phyloP scores from a whole-genome alignment of 1,140 invertebrate genomes.

The Drosophila funebris region DNA sequence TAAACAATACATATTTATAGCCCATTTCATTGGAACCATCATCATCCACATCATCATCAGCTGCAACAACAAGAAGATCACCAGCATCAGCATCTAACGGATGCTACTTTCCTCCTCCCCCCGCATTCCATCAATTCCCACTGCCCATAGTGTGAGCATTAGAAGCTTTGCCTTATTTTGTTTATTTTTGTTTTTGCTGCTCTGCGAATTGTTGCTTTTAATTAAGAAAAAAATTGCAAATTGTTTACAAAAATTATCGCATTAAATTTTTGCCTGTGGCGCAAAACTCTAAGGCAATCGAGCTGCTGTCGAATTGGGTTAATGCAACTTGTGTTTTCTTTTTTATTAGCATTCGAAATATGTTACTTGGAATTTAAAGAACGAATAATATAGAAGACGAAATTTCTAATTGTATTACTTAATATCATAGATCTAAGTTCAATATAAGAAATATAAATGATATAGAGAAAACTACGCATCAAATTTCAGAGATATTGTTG shows the following conservation, averaged over 20 bases:
- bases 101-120: slow-evolving; percentile 10
- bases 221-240: slow-evolving; percentile 56
- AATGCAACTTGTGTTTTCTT: slow-evolving; percentile 1
- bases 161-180: not conserved
- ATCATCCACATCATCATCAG: slow-evolving; percentile 4
- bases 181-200: not conserved
- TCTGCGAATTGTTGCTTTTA: slow-evolving; percentile 9
- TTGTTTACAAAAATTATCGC: slow-evolving; percentile 43
- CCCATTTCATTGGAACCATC: slow-evolving; percentile 53
- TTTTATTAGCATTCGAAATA: not conserved
- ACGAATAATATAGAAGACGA: too few species aligned
- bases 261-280: not conserved
- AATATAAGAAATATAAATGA: too few species aligned
- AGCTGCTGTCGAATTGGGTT: not conserved
- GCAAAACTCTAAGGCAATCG: not conserved
- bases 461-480: too few species aligned
- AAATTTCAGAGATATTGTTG: too few species aligned
- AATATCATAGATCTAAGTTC: too few species aligned
- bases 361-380: too few species aligned
- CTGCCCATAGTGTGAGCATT: not conserved
- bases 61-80: not conserved
- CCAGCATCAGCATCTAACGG: slow-evolving; percentile 10
- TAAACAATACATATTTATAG: slow-evolving; percentile 75
- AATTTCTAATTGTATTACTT: too few species aligned
- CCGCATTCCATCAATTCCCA: not conserved